phyloP scores from a whole-genome alignment of 2,888 invertebrate species.

The Vannuccia rotundouncinata region DNA sequence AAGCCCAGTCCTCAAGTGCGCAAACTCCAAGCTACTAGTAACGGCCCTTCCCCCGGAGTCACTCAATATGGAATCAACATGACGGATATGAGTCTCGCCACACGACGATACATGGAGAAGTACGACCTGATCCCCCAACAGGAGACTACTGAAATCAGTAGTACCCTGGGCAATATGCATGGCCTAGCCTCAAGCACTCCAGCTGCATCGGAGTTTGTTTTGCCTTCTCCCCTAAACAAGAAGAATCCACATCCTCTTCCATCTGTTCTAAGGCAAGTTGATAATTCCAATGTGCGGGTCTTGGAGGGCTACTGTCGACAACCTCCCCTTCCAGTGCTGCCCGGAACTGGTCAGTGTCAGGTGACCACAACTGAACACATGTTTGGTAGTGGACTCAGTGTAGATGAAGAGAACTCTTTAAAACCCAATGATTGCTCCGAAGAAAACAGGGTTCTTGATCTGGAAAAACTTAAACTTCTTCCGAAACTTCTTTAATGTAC shows the following conservation, averaged over 20 bases:
- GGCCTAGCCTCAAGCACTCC: neutral
- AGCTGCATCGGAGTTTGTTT: neutral
- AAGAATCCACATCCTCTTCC: neutral
- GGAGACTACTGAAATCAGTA: neutral
- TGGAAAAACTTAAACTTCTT: neutral
- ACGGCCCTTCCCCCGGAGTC: neutral
- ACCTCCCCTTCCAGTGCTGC: neutral
- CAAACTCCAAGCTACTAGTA: neutral
- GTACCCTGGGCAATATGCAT: neutral
- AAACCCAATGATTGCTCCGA: neutral
- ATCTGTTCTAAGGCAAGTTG: neutral
- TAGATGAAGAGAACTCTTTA: neutral
- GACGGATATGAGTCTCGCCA: neutral
- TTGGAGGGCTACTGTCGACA: constrained; percentile 15
- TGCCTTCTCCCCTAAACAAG: neutral
- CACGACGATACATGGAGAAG: constrained; percentile 20
- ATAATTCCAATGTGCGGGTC: neutral
- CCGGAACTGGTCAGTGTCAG: neutral
- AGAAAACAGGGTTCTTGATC: neutral
- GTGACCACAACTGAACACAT: neutral
- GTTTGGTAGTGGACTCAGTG: neutral
- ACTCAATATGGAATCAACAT: neutral
- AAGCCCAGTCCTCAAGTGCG: neutral
- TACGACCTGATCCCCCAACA: neutral
- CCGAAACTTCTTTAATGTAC: neutral